These are phyloP conservation scores for Crotalus adamanteus DNA, from an alignment of 2,797 vertebrate species.

Conservation along the genomic window DNA sequence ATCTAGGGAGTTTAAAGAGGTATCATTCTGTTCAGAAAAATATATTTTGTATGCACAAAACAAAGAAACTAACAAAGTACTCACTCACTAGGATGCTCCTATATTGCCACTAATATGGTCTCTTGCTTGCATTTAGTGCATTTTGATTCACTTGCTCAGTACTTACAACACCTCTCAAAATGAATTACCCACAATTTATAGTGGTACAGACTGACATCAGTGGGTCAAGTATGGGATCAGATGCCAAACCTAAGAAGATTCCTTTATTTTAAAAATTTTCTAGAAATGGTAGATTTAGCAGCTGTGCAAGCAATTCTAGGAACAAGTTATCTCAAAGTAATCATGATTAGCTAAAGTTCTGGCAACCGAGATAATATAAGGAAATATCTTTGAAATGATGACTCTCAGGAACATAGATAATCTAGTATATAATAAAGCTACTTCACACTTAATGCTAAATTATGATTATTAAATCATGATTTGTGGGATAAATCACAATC, in stretches of 20 bases:
- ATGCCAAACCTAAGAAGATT: background rate
- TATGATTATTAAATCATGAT: background rate
- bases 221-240: background rate
- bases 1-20: background rate
- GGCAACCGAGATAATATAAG: background rate
- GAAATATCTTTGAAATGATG: background rate
- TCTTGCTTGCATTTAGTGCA: background rate
- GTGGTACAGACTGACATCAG: background rate
- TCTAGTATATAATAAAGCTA: background rate
- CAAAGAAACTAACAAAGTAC: background rate
- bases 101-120: background rate
- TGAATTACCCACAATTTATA: background rate
- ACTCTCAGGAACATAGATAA: background rate
- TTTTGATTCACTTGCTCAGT: background rate
- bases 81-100: background rate
- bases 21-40: background rate
- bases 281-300: background rate
- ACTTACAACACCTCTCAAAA: background rate
- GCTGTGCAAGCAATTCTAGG: background rate
- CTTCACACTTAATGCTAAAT: background rate
- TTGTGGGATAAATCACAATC: background rate
- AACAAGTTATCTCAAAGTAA: background rate
- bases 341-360: background rate
- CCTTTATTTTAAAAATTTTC: background rate
- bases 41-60: background rate